Evolutionary conservation across 1,140 invertebrate species (phyloP).

Genomic region (Trypoxylus dichotomus): DNA sequence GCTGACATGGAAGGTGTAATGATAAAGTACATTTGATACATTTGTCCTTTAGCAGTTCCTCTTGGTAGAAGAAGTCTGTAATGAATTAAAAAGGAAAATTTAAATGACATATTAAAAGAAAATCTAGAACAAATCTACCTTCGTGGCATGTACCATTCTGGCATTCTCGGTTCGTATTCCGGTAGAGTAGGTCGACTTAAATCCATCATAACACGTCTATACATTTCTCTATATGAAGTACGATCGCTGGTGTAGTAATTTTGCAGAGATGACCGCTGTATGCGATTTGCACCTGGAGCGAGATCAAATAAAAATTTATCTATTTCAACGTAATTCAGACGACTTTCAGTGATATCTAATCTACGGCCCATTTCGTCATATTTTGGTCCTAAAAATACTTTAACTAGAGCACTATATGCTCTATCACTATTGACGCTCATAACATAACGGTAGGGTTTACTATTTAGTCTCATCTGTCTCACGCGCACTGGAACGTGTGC

Average conservation of each 20-base stretch:
- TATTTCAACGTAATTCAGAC: constrained; percentile 66
- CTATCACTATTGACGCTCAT: constrained; percentile 62
- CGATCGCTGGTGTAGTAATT: constrained; percentile 66
- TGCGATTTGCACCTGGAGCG: constrained; percentile 64
- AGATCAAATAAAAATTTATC: constrained; percentile 55
- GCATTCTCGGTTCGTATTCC: constrained; percentile 1
- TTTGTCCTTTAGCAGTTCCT: constrained; percentile 63
- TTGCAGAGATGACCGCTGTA: constrained; percentile 68
- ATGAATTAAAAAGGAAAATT: background rate
- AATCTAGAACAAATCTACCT: background rate
- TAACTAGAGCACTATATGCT: constrained; percentile 58
- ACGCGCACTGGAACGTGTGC: constrained; percentile 52
- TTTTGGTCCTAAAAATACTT: constrained; percentile 72
- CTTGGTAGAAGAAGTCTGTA: constrained; percentile 61
- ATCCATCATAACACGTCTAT: constrained; percentile 60
- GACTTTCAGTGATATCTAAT: constrained; percentile 56
- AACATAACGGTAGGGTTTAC: constrained; percentile 67
- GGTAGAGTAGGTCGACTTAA: constrained; percentile 58
- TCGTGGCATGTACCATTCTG: constrained; percentile 53
- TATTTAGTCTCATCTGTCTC: constrained; percentile 58
- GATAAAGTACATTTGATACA: constrained; percentile 61
- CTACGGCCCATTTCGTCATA: constrained; percentile 60
- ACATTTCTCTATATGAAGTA: constrained; percentile 62
- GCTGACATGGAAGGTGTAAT: constrained; percentile 52
- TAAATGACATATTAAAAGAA: constrained; percentile 29